Evolutionary conservation across 2,888 invertebrate genomes (phyloP).

Genomic region (Microctonus hyperodae): DNA sequence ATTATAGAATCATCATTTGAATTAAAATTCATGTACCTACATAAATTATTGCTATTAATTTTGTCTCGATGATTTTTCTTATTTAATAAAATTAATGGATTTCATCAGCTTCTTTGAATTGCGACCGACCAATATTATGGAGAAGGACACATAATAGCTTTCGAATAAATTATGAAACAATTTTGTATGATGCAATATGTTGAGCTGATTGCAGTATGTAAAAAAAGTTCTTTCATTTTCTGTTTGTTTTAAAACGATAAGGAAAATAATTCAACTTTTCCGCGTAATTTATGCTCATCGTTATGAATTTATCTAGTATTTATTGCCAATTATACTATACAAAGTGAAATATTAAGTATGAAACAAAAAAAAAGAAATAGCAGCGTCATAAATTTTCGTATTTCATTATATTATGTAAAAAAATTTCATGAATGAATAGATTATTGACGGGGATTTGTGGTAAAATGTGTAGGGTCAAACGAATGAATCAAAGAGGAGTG

Average conservation of each 20-base stretch:
- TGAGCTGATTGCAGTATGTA: constrained; percentile 8
- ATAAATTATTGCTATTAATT: neutral
- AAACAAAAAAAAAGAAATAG: too few relatives aligned
- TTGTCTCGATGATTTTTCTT: constrained; percentile 15
- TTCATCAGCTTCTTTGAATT: constrained; percentile 35
- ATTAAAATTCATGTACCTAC: neutral
- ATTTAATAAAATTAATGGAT: constrained; percentile 29
- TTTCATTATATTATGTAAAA: neutral
- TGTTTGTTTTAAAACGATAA: neutral
- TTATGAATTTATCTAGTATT: too few relatives aligned
- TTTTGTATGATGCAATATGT: constrained; percentile 20
- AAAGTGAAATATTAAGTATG: too few relatives aligned
- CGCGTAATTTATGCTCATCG: too few relatives aligned
- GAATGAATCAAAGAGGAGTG: neutral
- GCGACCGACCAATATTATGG: neutral
- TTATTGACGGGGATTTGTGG: neutral
- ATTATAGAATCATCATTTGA: constrained; percentile 23
- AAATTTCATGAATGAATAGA: neutral
- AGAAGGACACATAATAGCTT: constrained; percentile 17
- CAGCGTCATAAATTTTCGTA: too few relatives aligned
- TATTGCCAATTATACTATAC: too few relatives aligned
- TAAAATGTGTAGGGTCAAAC: neutral
- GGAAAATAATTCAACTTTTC: neutral
- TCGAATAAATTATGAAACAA: constrained; percentile 20
- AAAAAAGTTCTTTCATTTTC: neutral